Evolutionary conservation across 2,113 vertebrate genomes (phyloP), one percentile per base, ranked within the genome.

Genomic region (Pipra filicauda): DNA sequence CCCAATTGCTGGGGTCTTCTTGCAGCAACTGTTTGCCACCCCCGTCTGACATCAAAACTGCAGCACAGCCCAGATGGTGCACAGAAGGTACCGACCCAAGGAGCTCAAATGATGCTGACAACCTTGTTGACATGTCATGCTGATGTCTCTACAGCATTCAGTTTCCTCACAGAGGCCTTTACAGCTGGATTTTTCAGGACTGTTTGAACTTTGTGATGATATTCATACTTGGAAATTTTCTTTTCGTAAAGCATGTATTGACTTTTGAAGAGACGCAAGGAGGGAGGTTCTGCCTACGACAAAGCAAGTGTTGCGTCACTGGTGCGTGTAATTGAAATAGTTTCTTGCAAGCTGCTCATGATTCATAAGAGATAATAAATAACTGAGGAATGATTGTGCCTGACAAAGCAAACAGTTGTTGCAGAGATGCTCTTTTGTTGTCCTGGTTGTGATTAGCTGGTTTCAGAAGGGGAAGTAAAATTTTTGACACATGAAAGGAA

Each of bases 281-380:
- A 92, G 62, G 73, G 49, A 85, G 58, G 57, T 78, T 44, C 88
- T 93, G 91, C 76, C 65, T 85, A 39, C 1, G 12, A 88, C 83
- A 91, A 83, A 54, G 55, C 93, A 41, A 72, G 41, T 51, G 76
- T 97, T 91, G 88, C 54, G 3, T 96, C 88, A 89, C 72, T 81
- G 65, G 72, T 52, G 84, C 51, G 2, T 90, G 26, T 86, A 93
- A 76, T 51, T 76, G 79, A 78, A 93, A 51, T 76, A 70, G 58
- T 78, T 89, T 92, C 80, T 86, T 91, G 54, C 73, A 96, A 92
- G 61, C 65, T 87, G 41, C 31, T 92, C 2, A 0, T 93, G 92
- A 93, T 95, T 96, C 88, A 43, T 43, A 49, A 18, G 54, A 80
- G 85, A 88, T 89, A 89, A 92, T 95, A 94, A 95, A 85, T 89